These are phyloP conservation scores for Pantherophis alleghaniensis DNA, from an alignment of 2,797 vertebrate genomes.

Conservation along the genomic window DNA sequence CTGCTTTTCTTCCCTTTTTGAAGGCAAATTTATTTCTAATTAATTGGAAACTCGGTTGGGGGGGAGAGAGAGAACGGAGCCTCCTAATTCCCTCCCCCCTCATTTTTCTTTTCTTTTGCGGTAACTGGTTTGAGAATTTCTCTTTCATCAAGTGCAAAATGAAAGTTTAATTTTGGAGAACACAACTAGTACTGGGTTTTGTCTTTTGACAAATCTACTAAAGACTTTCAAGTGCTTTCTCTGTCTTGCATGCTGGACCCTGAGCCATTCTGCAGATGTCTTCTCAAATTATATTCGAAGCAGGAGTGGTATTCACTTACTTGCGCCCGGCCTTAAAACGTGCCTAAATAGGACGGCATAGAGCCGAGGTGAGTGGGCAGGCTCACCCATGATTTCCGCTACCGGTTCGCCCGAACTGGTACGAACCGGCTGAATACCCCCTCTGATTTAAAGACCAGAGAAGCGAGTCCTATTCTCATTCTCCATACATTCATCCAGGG, in stretches of 20 bases:
- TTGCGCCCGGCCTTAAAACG: no score
- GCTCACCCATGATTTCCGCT: no score
- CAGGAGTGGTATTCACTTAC: no score
- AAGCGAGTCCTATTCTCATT: background rate
- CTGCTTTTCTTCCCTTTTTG: constrained; percentile 62
- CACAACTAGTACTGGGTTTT: constrained; percentile 7
- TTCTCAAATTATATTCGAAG: background rate
- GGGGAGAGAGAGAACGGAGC: constrained; percentile 33
- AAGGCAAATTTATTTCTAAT: constrained; percentile 69
- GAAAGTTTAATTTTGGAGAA: constrained; percentile 15
- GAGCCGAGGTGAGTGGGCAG: no score
- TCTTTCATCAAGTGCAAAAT: background rate
- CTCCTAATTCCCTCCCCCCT: background rate
- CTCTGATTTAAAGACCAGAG: background rate
- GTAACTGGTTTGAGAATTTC: constrained; percentile 39
- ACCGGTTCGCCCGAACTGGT: no score
- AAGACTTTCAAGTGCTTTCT: background rate
- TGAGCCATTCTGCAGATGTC: background rate
- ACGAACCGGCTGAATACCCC: no score
- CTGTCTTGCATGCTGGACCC: background rate
- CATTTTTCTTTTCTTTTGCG: background rate
- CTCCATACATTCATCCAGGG: background rate
- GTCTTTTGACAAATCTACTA: background rate
- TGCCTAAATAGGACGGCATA: no score
- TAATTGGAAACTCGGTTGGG: constrained; percentile 65